Base-by-base conservation (phyloP, 2,113 vertebrate genomes). In the Oxygymnocypris stewartii region DNA sequence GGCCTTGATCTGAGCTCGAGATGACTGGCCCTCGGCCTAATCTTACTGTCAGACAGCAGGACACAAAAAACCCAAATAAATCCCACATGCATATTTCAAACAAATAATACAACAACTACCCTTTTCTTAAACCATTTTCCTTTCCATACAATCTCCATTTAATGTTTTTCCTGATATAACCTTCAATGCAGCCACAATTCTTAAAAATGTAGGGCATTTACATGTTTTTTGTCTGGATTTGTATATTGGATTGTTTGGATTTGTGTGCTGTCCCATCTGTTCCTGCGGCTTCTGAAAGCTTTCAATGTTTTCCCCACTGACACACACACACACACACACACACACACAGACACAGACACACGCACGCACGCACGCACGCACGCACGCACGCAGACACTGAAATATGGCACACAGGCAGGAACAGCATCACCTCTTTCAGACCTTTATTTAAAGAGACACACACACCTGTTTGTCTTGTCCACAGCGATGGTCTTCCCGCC, bases 401-500 rank as follows among this genome's bases (percentile, higher is more conserved):
- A 87, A 84, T 71, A 67, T 84, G 57, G 82, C 37, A 61, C 35
- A 61, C 35, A 4, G 31, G 42, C 4, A 18, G 44, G 69, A 59
- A 87, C 54, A 84, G 4, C 23, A 57, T 57, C 47, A 76, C 47
- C 78, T 82, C n/a, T 82, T 82, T 85, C 8, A 81, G 47, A 61
- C 35, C 28, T 63, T 20, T 3, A 59, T n/a, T 40, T 74, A 75
- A 76, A 74, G n/a, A 61, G 16, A 83, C 18, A 83, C 35, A 61
- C 79, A 63, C 18, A 61, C 98, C 97, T 97, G 90, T 99, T 99
- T 57, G 95, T 93, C 88, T 95, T 96, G 88, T 96, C 94, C 91
- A 99, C 98, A 0, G 92, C 80, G 79, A 97, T 92, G 90, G 86
- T 93, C 87, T 98, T 96, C 90, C 98, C 98, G 79, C 94, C 96